Evolutionary conservation across 2,888 invertebrate genomes (phyloP).

Genomic region (Ectemnius cavifrons): DNA sequence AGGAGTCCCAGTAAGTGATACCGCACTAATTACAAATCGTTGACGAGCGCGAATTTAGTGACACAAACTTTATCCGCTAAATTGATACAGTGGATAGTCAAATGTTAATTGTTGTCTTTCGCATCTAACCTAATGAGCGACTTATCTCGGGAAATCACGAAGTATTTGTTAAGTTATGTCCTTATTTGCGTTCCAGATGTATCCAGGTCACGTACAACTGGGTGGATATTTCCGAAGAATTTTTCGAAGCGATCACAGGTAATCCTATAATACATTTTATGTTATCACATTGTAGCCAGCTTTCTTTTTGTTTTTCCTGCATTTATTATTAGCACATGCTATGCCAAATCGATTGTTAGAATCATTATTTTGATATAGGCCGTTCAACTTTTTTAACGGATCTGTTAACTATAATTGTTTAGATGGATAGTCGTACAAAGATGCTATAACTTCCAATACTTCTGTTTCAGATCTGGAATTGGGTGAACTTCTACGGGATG

Average conservation of each 20-base stretch:
- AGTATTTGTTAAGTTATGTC: constrained; percentile 47
- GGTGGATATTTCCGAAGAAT: constrained; percentile 84
- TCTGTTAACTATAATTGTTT: background rate
- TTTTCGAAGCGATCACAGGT: constrained; percentile 83
- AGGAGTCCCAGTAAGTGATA: constrained; percentile 71
- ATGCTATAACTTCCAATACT: background rate
- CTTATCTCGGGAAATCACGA: constrained; percentile 12
- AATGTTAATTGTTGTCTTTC: background rate
- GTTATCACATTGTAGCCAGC: constrained; percentile 11
- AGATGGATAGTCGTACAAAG: background rate
- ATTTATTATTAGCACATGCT: background rate
- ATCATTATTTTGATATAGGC: no score
- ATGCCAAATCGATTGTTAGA: no score
- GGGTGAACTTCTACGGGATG: constrained; percentile 95
- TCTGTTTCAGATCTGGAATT: constrained; percentile 84
- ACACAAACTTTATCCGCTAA: no score
- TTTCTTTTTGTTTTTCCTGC: constrained; percentile 3
- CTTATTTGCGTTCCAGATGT: constrained; percentile 63
- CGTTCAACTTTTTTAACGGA: no score
- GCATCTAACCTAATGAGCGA: constrained; percentile 58
- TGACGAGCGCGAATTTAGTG: no score
- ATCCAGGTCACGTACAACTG: constrained; percentile 81
- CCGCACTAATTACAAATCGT: constrained; percentile 15
- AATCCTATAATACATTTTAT: constrained; percentile 46
- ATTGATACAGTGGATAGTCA: no score